Evolutionary conservation across 2,888 invertebrate genomes (phyloP), one percentile per base, ranked within the genome.

Genomic region (Pycnomerus fuliginosus): DNA sequence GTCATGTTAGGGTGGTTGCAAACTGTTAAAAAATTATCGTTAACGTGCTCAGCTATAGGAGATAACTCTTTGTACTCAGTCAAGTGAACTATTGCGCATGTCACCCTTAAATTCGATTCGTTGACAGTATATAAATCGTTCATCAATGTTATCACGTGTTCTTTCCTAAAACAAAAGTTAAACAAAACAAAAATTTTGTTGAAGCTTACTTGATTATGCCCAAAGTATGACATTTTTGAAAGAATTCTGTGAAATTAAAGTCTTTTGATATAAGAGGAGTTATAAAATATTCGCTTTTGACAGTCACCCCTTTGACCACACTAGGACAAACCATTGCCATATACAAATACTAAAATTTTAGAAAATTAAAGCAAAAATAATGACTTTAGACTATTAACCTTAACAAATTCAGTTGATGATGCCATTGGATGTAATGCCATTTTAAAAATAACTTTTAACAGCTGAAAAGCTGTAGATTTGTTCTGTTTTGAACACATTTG

Each of bases 381-480:
- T 7, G 2, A 28, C n/a, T 32, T 10, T 13, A 16, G 24, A 15
- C 4, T 15, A 23, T 20, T 20, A 32, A 48, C 48, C 23, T 48
- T 48, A 23, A 48, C 48, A 22, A 43, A 48, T 23, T 48, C 48
- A 1, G 31, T 35, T 10, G 48, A 48, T 17, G 48, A 48, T 5
- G 48, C 48, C 48, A 48, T 48, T 3, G 48, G 48, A 35, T 48
- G 48, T 13, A 48, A 4, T 0, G 48, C 30, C 48, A 48, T 48
- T 43, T 35, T 48, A 25, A 48, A 48, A 2, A 48, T 27, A 5
- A 48, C 27, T 35, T 48, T 48, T 23, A 48, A 35, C 4, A 48
- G 17, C 22, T 43, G 25, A 15, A 31, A 8, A 3, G 35, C 38
- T 13, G 34, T 48, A 8, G 13, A 22, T 16, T 30, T 16, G 11